These are phyloP conservation scores for Epistrophe eligans DNA, from an alignment of 2,888 invertebrate species.

Conservation along the genomic window DNA sequence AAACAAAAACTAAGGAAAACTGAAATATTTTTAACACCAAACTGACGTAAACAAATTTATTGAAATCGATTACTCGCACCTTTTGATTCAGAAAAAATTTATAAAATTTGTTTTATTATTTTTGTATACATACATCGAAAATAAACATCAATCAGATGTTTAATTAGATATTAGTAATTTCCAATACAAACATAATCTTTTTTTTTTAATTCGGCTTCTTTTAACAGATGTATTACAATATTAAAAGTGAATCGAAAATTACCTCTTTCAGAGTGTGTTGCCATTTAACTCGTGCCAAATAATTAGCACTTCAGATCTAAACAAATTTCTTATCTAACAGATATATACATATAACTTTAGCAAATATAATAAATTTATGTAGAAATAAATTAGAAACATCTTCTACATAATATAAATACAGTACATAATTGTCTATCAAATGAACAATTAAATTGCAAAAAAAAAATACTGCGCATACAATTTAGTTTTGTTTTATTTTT, in stretches of 20 bases:
- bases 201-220: not conserved
- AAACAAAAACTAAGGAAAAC: not conserved
- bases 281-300: constrained; percentile 15
- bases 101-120: constrained; percentile 3
- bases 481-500: not conserved
- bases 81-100: constrained; percentile 27
- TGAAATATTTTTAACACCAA: not conserved
- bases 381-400: not conserved
- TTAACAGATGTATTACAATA: not conserved
- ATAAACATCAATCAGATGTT: constrained; percentile 3
- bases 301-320: constrained; percentile 43
- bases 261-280: constrained; percentile 20
- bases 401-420: not conserved
- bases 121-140: not conserved
- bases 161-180: not conserved
- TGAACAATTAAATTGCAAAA: constrained; percentile 12
- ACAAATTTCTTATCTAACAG: not conserved
- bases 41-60: constrained; percentile 29
- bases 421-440: not conserved
- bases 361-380: not conserved
- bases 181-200: not conserved
- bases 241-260: constrained; percentile 14
- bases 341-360: not conserved
- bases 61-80: constrained; percentile 47
- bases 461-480: constrained; percentile 15